Evolutionary conservation across 2,888 invertebrate species (phyloP).

Genomic region (Tribolium freemani): DNA sequence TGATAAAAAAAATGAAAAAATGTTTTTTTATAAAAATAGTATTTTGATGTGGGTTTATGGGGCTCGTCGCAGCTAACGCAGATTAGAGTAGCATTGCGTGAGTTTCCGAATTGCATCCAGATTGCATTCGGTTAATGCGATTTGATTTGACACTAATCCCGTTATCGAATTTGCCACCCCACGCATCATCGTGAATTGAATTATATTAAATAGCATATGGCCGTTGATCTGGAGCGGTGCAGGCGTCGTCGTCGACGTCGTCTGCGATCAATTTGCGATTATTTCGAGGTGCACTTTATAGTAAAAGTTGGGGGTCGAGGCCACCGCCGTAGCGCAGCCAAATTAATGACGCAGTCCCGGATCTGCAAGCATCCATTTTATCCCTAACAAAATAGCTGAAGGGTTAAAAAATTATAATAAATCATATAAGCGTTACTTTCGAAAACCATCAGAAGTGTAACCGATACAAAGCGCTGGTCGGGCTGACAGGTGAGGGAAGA

Average conservation of each 20-base stretch:
- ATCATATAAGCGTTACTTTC: slow-evolving; percentile 55
- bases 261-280: slow-evolving; percentile 40
- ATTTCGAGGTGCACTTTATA: slow-evolving; percentile 22
- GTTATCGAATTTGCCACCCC: slow-evolving; percentile 70
- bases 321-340: background rate
- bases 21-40: too few relatives aligned
- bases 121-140: slow-evolving; percentile 68
- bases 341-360: slow-evolving; percentile 42
- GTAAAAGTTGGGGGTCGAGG: too few relatives aligned
- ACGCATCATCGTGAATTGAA: slow-evolving; percentile 68
- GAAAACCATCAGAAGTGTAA: slow-evolving; percentile 59
- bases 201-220: slow-evolving; percentile 70
- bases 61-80: slow-evolving; percentile 4
- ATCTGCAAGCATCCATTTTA: slow-evolving; percentile 55
- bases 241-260: background rate
- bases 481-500: slow-evolving; percentile 66
- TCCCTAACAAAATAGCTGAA: slow-evolving; percentile 60
- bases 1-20: too few relatives aligned
- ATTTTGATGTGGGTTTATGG: too few relatives aligned
- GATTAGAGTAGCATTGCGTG: slow-evolving; percentile 46
- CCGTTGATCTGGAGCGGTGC: slow-evolving; percentile 46
- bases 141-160: slow-evolving; percentile 71
- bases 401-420: slow-evolving; percentile 63
- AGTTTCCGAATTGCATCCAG: slow-evolving; percentile 60
- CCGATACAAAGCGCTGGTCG: slow-evolving; percentile 65